These are phyloP conservation scores for Pterois miles DNA, from an alignment of 2,797 vertebrate genomes.

Conservation along the genomic window DNA sequence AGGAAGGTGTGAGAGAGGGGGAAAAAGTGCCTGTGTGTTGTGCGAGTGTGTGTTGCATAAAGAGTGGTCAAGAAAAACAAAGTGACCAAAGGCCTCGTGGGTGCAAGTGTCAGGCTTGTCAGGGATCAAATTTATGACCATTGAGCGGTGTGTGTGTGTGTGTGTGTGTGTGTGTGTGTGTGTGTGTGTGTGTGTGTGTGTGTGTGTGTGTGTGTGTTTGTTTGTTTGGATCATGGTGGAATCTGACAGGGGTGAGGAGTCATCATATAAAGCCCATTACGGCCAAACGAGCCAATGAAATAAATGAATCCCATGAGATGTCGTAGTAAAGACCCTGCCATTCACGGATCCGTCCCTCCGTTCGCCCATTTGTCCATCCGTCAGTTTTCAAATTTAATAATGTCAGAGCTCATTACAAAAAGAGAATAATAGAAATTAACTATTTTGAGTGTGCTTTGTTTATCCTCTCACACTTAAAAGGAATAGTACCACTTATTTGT, in stretches of 20 bases:
- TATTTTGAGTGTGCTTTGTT: background rate
- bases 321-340: slow-evolving; percentile 25
- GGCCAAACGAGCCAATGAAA: slow-evolving; percentile 68
- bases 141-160: slow-evolving; percentile 69
- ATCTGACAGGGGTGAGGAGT: slow-evolving; percentile 79
- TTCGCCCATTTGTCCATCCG: background rate
- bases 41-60: slow-evolving; percentile 53
- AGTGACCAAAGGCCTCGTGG: slow-evolving; percentile 73
- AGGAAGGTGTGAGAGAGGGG: slow-evolving; percentile 80
- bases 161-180: slow-evolving; percentile 34
- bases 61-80: slow-evolving; percentile 72
- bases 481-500: background rate
- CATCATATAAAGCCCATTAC: slow-evolving; percentile 81
- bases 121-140: slow-evolving; percentile 81
- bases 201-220: slow-evolving; percentile 54
- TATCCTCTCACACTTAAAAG: background rate
- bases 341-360: slow-evolving; percentile 3
- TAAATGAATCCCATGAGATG: slow-evolving; percentile 61
- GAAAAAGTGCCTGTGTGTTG: slow-evolving; percentile 43
- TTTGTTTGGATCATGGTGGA: slow-evolving; percentile 63
- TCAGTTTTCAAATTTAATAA: background rate
- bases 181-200: slow-evolving; percentile 54
- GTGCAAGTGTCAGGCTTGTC: slow-evolving; percentile 76
- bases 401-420: background rate
- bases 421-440: background rate